A percentile compares a stretch with the other conserved stretches of the same genome.
These are phyloP conservation scores for Meloidogyne hapla DNA, from an alignment of 1,140 invertebrate genomes.

Conservation along the genomic window DNA sequence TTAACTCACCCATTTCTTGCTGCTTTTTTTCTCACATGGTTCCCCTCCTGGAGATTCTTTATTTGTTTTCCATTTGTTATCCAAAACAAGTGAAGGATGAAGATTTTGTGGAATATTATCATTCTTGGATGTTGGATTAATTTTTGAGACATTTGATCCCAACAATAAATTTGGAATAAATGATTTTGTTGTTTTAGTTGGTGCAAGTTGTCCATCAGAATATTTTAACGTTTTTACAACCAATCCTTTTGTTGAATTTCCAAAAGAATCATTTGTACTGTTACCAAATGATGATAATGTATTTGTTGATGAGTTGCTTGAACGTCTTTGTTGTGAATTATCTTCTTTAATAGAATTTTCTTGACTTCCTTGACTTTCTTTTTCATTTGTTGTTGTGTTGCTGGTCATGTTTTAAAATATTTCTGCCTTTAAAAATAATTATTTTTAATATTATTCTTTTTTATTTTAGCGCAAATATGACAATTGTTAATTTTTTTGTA, in stretches of 20 bases:
- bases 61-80: not conserved
- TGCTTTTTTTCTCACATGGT: not conserved
- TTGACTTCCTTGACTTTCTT: not conserved
- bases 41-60: not conserved
- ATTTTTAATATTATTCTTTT: not conserved
- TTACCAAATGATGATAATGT: not conserved
- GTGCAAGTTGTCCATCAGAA: not conserved
- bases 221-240: not conserved
- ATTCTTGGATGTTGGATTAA: not conserved
- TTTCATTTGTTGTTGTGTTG: not conserved
- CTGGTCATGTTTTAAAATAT: not conserved
- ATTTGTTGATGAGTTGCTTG: slow-evolving; percentile 5
- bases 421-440: not conserved
- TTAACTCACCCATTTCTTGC: not conserved
- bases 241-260: not conserved
- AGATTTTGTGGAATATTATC: no score
- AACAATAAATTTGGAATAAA: slow-evolving; percentile 3
- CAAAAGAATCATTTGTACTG: not conserved
- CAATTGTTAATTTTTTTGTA: not conserved
- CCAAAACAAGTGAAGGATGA: not conserved
- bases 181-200: not conserved
- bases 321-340: not conserved
- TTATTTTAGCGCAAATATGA: not conserved
- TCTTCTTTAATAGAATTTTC: not conserved
- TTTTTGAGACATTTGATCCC: not conserved